Base-by-base conservation (phyloP, 1,140 invertebrate species). In the Chironomus striatipennis region DNA sequence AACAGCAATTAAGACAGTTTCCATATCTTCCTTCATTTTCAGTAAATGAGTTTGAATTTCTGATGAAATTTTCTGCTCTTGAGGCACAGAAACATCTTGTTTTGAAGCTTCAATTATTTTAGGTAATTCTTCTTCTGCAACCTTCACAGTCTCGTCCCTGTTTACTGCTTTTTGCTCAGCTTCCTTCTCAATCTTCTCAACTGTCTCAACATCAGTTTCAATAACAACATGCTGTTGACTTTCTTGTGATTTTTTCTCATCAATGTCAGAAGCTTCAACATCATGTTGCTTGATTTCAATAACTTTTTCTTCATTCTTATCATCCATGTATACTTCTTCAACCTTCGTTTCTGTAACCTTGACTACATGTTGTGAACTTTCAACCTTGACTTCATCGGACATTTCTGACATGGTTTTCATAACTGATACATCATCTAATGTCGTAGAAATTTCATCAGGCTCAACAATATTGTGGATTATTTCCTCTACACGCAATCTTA, bases 391-490 rank as follows among this genome's bases (percentile, higher is more conserved):
- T 18, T 15, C 74, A 15, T 79, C 79, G 18, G 81, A 73, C 1
- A 79, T 79, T 75, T 84, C 86, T 17, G 86, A 86, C 17, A 79
- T 81, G 6, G 86, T 85, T 81, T 87, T 87, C 21, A 87, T 81
- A 12, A 81, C 83, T 8, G 86, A 88, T 75, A 88, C 81, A 79
- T 88, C 86, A 77, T 86, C 86, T 74, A 87, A 79, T 10, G 86
- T 87, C 6, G 86, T 84, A 77, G 85, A 78, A 20, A 84, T 82
- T 65, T 85, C 85, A 7, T 77, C 77, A 18, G 75, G 78, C 80
- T 85, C 84, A 70, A 85, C 64, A 3, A 79, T 78, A 73, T 78
- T 76, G 75, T 84, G 81, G 79, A 86, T 81, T 21, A 88, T 81
- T 73, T 85, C 76, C n/a, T 85, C 79, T 64, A 88, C 79, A 76